A percentile compares a stretch with the other conserved stretches of the same genome.
phyloP scores from a whole-genome alignment of 1,140 invertebrate species.

The Aphidius gifuensis region DNA sequence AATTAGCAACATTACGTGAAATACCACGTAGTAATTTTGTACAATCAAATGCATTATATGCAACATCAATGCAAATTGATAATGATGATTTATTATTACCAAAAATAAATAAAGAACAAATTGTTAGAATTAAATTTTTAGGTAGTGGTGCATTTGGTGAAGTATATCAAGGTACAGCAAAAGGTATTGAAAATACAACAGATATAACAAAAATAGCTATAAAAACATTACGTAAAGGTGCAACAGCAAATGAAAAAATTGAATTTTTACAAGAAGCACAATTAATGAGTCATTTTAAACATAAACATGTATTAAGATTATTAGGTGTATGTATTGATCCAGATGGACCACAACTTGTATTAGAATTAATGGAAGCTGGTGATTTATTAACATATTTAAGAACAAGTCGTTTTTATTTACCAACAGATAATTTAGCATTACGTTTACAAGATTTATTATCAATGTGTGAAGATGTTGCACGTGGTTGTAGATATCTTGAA shows the following conservation, averaged over 20 bases:
- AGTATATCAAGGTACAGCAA: slow-evolving; percentile 83
- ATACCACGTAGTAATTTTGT: slow-evolving; percentile 72
- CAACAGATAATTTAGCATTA: slow-evolving; percentile 57
- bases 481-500: slow-evolving; percentile 89
- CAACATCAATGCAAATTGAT: slow-evolving; percentile 64
- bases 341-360: slow-evolving; percentile 87
- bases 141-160: slow-evolving; percentile 97
- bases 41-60: slow-evolving; percentile 81
- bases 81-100: slow-evolving; percentile 63
- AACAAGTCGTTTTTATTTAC: slow-evolving; percentile 64
- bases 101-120: slow-evolving; percentile 76
- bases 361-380: slow-evolving; percentile 96
- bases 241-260: slow-evolving; percentile 82
- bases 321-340: slow-evolving; percentile 92
- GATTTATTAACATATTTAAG: slow-evolving; percentile 89
- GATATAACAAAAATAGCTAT: slow-evolving; percentile 50
- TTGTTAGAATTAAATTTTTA: slow-evolving; percentile 82
- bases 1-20: slow-evolving; percentile 84
- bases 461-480: slow-evolving; percentile 93
- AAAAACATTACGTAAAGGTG: slow-evolving; percentile 88
- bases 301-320: slow-evolving; percentile 89
- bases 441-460: slow-evolving; percentile 78
- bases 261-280: slow-evolving; percentile 97
- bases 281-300: slow-evolving; percentile 95
- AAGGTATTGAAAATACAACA: slow-evolving; percentile 57